These are phyloP conservation scores for Caenorhabditis latens DNA, from an alignment of 1,140 invertebrate genomes.

Conservation along the genomic window DNA sequence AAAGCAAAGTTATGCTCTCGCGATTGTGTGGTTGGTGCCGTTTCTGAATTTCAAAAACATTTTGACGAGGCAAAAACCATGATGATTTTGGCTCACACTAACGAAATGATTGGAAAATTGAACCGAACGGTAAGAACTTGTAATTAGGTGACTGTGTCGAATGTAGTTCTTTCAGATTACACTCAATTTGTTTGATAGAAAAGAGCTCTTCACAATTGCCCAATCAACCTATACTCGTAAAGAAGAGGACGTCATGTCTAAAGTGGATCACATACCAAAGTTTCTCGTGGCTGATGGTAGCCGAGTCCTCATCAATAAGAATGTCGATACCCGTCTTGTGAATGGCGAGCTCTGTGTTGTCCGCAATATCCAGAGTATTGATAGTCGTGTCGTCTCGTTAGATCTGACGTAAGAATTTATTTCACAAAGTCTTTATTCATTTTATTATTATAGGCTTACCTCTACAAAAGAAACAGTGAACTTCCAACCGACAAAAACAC, in stretches of 20 bases:
- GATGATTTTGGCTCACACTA: not conserved
- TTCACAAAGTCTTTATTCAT: not conserved
- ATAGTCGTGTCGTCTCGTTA: not conserved
- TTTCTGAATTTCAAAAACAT: not conserved
- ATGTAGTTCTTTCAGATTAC: not conserved
- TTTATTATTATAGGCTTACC: not conserved
- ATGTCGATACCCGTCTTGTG: too few species aligned
- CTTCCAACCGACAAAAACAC: not conserved
- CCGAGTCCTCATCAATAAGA: too few species aligned
- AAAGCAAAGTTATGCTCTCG: not conserved
- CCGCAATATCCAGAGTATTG: too few species aligned
- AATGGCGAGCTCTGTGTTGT: too few species aligned
- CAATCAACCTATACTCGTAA: not conserved
- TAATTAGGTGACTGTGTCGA: not conserved
- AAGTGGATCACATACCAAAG: not conserved
- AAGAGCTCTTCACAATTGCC: not conserved
- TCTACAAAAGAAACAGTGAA: not conserved
- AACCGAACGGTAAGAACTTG: not conserved
- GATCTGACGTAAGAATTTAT: not conserved
- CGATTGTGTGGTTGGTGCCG: not conserved
- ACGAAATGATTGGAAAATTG: not conserved
- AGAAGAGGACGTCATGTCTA: not conserved
- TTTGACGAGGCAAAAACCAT: not conserved
- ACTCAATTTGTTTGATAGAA: not conserved
- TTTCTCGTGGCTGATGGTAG: too few species aligned